These are phyloP conservation scores for Epinephelus moara DNA, from an alignment of 2,113 vertebrate species.

Conservation along the genomic window DNA sequence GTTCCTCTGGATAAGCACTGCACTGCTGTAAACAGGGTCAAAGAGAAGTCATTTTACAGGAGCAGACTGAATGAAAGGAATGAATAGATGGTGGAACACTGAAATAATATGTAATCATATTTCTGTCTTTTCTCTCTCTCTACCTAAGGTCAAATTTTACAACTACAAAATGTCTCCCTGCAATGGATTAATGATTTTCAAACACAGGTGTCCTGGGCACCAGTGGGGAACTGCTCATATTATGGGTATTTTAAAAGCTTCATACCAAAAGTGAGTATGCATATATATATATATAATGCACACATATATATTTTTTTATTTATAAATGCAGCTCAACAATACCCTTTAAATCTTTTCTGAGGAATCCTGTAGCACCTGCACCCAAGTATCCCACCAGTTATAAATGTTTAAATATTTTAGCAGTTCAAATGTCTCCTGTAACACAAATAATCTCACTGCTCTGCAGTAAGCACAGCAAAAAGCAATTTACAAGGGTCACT, in stretches of 20 bases:
- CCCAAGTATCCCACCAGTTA: background rate
- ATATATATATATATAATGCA: too few relatives aligned
- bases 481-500: background rate
- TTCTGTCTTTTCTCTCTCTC: background rate
- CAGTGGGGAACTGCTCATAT: background rate
- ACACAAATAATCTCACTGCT: background rate
- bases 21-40: background rate
- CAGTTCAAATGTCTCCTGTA: background rate
- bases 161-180: constrained; percentile 36
- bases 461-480: background rate
- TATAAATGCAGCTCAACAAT: background rate
- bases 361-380: background rate
- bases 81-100: background rate
- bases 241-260: fast-evolving
- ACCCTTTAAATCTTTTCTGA: background rate
- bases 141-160: background rate
- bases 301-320: too few relatives aligned
- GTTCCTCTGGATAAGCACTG: background rate
- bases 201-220: background rate
- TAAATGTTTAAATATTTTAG: background rate
- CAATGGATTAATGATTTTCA: background rate
- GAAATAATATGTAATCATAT: background rate
- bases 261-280: background rate
- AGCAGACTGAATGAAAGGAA: background rate
- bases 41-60: background rate